Evolutionary conservation across 1,140 invertebrate species (phyloP).

Genomic region (Artemia franciscana): DNA sequence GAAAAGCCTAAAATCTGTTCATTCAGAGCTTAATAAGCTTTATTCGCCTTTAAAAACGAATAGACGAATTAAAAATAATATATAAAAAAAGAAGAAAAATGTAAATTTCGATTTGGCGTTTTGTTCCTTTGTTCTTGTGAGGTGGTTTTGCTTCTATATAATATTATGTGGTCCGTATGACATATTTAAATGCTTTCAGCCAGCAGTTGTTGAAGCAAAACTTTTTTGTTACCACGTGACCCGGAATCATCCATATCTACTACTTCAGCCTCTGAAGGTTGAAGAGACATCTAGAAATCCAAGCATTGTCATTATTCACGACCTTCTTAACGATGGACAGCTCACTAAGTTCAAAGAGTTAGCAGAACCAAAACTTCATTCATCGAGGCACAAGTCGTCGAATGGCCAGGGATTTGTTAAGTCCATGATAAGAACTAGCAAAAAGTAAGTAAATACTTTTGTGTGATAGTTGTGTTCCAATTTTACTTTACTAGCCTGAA

Average conservation of each 20-base stretch:
- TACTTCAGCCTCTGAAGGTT: conserved; percentile 25
- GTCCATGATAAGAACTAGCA: conserved; percentile 17
- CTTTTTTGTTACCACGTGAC: conserved; percentile 21
- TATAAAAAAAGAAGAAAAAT: too few relatives aligned
- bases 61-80: too few relatives aligned
- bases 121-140: too few relatives aligned
- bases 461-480: neutral
- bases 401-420: conserved; percentile 14
- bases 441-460: conserved; percentile 13
- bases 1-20: too few relatives aligned
- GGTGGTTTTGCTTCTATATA: too few relatives aligned
- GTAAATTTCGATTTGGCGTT: too few relatives aligned
- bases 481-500: neutral
- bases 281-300: conserved; percentile 26
- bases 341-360: conserved; percentile 22
- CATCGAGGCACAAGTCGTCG: conserved; percentile 9
- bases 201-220: conserved; percentile 15
- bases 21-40: too few relatives aligned
- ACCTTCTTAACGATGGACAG: conserved; percentile 26
- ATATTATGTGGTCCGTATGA: too few relatives aligned
- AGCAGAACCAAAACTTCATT: conserved; percentile 21
- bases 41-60: too few relatives aligned
- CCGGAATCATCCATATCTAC: conserved; percentile 21
- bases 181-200: too few relatives aligned
- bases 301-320: conserved; percentile 25